Base-by-base conservation (phyloP, 2,113 vertebrate genomes). In the Prinia subflava region DNA sequence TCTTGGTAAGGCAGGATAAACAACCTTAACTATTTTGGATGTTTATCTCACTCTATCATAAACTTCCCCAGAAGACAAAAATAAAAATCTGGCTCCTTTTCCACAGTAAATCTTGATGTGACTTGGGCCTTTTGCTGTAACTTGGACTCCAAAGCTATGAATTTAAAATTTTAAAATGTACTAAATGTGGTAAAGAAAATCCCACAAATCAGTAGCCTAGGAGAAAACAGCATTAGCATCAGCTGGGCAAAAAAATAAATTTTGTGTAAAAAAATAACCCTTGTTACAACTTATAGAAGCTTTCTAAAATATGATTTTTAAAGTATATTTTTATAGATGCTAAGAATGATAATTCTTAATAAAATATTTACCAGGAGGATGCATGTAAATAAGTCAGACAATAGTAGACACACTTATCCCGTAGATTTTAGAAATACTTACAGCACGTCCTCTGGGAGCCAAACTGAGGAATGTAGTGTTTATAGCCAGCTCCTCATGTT, bases 401-500 rank as follows among this genome's bases (percentile, higher is more conserved):
- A 95, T 53, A 86, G 71, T 14, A 93, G 81, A 83, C 74, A 94
- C 6, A 15, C 67, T 95, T 83, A 93, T 89, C 94, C 89, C 96
- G 93, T 90, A 95, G 53, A 50, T 79, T 93, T 97, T 94, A 95
- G 92, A 95, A 96, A 92, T 89, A 90, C 85, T 91, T 70, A 86
- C 83, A 64, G 73, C 92, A 80, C 12, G 33, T 95, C 96, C 93
- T 93, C 53, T 94, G 87, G 90, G 88, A 96, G 82, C 74, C 67
- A 92, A 59, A 70, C 23, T 65, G 76, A 87, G 86, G 96, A 97
- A 92, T 94, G 78, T 79, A 70, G 69, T 97, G 96, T 98, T 98
- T 98, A 97, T 95, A 96, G 96, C 70, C 65, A 73, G 41, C 94
- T 97, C 93, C 91, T 96, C 77, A 60, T 97, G 96, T 96, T 97